These are phyloP conservation scores for Patagioenas fasciata DNA, from an alignment of 2,113 vertebrate genomes.

Conservation along the genomic window DNA sequence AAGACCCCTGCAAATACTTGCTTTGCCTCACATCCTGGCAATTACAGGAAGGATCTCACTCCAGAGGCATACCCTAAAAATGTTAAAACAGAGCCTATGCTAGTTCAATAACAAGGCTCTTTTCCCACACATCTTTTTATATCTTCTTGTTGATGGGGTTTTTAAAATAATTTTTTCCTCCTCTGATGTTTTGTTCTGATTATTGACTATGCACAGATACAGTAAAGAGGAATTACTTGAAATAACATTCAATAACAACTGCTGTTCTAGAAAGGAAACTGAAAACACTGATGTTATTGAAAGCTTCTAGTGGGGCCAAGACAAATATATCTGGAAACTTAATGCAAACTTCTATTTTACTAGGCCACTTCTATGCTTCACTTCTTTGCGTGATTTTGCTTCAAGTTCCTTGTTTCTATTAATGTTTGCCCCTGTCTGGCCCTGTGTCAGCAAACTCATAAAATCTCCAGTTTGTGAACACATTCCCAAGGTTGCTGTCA, in stretches of 20 bases:
- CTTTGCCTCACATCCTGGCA: background rate
- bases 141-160: background rate
- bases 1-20: background rate
- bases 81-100: background rate
- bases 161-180: background rate
- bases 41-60: background rate
- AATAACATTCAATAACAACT: background rate
- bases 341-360: background rate
- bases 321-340: background rate
- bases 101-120: background rate
- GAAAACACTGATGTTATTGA: background rate
- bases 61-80: background rate
- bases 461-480: background rate
- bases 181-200: background rate
- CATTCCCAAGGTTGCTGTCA: background rate
- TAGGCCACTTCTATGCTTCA: background rate
- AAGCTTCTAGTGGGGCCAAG: background rate
- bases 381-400: background rate
- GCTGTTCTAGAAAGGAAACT: background rate
- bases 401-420: background rate
- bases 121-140: background rate
- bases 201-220: background rate
- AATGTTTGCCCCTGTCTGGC: background rate
- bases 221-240: background rate
- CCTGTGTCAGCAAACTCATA: background rate